Evolutionary conservation across 2,113 vertebrate species (phyloP).

Genomic region (Pomatorhinus ruficollis): DNA sequence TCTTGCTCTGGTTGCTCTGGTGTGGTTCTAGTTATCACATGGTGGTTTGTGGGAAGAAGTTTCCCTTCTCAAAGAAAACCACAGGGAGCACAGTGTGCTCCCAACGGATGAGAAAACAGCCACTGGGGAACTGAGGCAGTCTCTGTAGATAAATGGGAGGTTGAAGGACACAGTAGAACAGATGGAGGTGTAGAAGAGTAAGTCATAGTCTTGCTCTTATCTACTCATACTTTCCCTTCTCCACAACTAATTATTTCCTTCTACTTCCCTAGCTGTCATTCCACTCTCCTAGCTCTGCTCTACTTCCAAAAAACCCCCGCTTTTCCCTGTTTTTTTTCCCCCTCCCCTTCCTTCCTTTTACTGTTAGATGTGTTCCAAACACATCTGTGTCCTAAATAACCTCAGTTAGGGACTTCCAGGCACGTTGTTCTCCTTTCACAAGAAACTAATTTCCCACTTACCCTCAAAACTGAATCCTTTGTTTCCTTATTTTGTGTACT

Average conservation of each 20-base stretch:
- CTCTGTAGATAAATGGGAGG: background rate
- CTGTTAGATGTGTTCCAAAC: background rate
- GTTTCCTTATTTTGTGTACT: background rate
- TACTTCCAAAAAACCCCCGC: background rate
- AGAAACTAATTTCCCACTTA: background rate
- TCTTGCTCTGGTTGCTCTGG: background rate
- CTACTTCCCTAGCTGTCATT: background rate
- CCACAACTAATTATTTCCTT: background rate
- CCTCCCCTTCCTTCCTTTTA: background rate
- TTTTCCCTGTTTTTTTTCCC: background rate
- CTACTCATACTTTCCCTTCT: background rate
- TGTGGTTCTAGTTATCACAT: constrained; percentile 14
- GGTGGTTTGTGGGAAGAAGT: constrained; percentile 36
- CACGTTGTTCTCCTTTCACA: background rate
- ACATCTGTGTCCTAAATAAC: background rate
- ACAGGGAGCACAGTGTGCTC: background rate
- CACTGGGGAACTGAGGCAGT: background rate
- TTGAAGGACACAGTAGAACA: background rate
- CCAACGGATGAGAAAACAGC: background rate
- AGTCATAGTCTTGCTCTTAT: background rate
- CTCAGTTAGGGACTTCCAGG: background rate
- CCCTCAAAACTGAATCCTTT: background rate
- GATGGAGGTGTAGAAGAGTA: background rate
- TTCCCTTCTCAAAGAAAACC: background rate
- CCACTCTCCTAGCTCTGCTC: background rate